Percentiles rank a stretch among this genome's conserved stretches.
Evolutionary conservation across 2,797 vertebrate species (phyloP).

Genomic region (Choloepus didactylus): DNA sequence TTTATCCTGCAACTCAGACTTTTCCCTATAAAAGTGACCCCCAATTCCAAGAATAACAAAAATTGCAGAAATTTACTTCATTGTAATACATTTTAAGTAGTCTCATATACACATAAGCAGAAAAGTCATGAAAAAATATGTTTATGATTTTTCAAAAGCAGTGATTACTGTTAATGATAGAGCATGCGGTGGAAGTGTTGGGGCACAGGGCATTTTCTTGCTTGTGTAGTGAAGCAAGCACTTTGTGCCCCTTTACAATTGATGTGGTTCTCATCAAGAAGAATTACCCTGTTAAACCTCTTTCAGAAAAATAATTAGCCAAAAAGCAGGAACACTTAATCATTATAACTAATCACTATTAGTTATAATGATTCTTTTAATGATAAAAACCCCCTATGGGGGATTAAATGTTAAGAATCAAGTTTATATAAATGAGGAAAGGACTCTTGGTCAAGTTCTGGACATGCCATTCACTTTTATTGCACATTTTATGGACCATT

Average conservation of each 20-base stretch:
- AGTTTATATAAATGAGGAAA: not conserved
- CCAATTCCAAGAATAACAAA: not conserved
- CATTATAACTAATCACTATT: not conserved
- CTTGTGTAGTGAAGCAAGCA: not conserved
- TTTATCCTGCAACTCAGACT: not conserved
- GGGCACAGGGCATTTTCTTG: not conserved
- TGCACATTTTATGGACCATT: not conserved
- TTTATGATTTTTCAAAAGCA: constrained; percentile 37
- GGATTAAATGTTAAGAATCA: not conserved
- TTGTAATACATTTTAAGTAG: not conserved
- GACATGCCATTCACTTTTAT: not conserved
- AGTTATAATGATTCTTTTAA: not conserved
- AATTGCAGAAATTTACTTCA: not conserved
- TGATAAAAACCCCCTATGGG: rapidly evolving
- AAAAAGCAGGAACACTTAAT: not conserved
- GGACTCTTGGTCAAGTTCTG: not conserved
- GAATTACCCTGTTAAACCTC: not conserved
- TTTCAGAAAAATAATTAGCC: not conserved
- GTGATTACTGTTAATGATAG: not conserved
- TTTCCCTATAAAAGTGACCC: not conserved
- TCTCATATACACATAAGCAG: not conserved
- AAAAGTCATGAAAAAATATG: not conserved
- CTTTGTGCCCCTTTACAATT: not conserved
- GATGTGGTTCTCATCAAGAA: not conserved
- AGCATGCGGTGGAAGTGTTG: not conserved